Evolutionary conservation across 2,113 vertebrate species (phyloP), one percentile per base, ranked within the genome.

Genomic region (Siniperca knerii): DNA sequence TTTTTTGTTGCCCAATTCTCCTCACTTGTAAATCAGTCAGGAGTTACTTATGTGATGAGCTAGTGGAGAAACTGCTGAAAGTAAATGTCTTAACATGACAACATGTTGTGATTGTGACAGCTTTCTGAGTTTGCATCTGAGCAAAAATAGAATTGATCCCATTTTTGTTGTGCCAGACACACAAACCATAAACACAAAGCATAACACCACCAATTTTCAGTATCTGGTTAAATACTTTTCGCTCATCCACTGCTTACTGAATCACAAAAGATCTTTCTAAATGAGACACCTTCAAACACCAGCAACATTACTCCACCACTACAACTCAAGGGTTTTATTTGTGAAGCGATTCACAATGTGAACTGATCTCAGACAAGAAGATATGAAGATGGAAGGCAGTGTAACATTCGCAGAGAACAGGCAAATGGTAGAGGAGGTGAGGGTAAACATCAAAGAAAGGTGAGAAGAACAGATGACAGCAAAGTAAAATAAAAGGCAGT

Each of bases 1-100:
- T 87, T 83, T 70, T 48, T 76, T 75, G 72, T 85, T 90, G 84
- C 82, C 79, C 80, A 52, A 72, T 87, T 91, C 77, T 87, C 81
- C 70, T 74, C 83, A 90, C 87, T 87, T 82, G 84, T 91, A 84
- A 93, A 90, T 79, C 83, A 92, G 81, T 84, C 78, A 84, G 71
- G 81, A 89, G 83, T 85, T 87, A 82, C 91, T 87, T 64, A 90
- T 73, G 87, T 89, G 90, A 84, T 37, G 82, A 89, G 58, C 20
- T 57, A 79, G 77, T 65, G 83, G 40, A 66, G 79, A 83, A 91
- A 85, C 65, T 88, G 82, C 86, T 85, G 80, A 90, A 86, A 87
- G 71, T 88, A 48, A 90, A 91, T 33, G 75, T 90, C 78, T 85
- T 46, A 84, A 89, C 78, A 61, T 81, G 82, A 79, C 81, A 75